Conservation (phyloP, 2,113 vertebrate species). For the Marcusenius ussheri region DNA sequence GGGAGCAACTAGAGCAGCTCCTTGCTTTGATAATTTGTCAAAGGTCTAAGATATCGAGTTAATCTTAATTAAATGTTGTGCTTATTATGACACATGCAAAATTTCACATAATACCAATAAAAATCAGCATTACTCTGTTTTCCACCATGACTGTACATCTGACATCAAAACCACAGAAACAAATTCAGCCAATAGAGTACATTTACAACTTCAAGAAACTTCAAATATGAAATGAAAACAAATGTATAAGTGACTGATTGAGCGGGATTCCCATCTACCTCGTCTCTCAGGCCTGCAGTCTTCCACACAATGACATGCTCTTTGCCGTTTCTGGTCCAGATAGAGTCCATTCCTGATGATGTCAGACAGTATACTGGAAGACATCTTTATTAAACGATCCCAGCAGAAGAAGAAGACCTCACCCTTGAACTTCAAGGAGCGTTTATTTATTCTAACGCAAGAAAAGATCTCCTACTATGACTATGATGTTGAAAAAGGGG, state of each 20-base stretch:
- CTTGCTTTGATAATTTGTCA: neutral
- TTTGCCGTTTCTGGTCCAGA: slow-evolving; percentile 12
- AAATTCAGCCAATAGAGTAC: neutral
- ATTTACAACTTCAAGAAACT: neutral
- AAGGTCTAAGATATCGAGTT: neutral
- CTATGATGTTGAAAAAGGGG: slow-evolving; percentile 80
- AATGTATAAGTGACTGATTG: neutral
- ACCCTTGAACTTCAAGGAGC: slow-evolving; percentile 94
- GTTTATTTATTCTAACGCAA: slow-evolving; percentile 77
- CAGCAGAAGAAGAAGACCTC: slow-evolving; percentile 98
- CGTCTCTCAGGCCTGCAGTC: neutral
- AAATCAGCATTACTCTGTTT: neutral
- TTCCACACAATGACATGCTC: neutral
- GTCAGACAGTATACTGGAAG: slow-evolving; percentile 76
- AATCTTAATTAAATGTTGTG: neutral
- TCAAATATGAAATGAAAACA: neutral
- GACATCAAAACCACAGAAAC: neutral
- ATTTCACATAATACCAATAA: neutral
- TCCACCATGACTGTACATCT: neutral
- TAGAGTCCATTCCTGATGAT: slow-evolving; percentile 52
- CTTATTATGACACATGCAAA: neutral
- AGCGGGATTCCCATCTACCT: neutral
- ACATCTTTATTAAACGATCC: slow-evolving; percentile 86
- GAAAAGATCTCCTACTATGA: slow-evolving; percentile 90
- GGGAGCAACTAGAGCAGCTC: neutral